A percentile compares a stretch with the other conserved stretches of the same genome.
Conservation (phyloP, 2,888 invertebrate species). For the Pristionchus exspectatus region DNA sequence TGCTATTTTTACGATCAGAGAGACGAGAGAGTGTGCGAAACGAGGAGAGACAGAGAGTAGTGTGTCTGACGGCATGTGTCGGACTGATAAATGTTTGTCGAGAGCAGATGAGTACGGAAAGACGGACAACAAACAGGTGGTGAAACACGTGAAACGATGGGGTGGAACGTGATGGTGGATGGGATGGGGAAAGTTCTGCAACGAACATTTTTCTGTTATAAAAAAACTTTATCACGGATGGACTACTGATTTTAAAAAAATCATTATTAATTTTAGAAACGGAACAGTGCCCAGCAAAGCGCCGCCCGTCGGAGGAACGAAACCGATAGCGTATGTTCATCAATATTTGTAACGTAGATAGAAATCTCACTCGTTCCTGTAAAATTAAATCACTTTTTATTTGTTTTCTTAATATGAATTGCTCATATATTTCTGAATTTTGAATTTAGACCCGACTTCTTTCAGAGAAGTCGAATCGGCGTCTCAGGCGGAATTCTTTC, state of each 20-base stretch:
- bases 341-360: too few species aligned
- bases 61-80: neutral
- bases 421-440: neutral
- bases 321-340: slow-evolving; percentile 37
- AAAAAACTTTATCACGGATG: neutral
- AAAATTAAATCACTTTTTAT: neutral
- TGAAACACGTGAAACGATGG: too few species aligned
- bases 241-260: neutral
- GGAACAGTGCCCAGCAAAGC: neutral
- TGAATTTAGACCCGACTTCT: neutral
- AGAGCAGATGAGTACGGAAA: neutral
- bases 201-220: too few species aligned
- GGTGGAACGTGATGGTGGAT: too few species aligned
- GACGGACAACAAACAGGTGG: neutral
- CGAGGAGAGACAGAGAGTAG: neutral
- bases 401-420: too few species aligned
- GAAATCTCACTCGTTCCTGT: neutral
- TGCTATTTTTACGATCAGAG: neutral
- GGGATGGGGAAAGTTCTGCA: too few species aligned
- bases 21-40: neutral
- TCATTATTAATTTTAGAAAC: slow-evolving; percentile 21
- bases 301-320: neutral
- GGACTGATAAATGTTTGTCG: slow-evolving; percentile 44
- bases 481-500: slow-evolving; percentile 75
- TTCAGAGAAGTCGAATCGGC: slow-evolving; percentile 73